phyloP scores from a whole-genome alignment of 92 coral and sea anemone genomes.

The Bergia puertoricense region DNA sequence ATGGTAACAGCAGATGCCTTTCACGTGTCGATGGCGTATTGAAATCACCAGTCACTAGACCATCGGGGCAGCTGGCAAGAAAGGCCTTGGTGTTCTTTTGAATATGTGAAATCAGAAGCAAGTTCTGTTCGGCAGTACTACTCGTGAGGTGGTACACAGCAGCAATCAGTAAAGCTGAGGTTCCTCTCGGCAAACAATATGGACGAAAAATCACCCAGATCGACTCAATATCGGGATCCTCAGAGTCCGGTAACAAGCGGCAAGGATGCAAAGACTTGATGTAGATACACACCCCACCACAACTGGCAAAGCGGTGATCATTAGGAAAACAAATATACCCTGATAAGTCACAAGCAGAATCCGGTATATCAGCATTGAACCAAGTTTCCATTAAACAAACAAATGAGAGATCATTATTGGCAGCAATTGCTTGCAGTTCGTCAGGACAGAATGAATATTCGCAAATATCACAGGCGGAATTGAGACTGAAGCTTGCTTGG shows the following conservation, averaged over 20 bases:
- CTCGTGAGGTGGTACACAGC: conserved; percentile 34
- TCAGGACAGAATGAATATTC: conserved; percentile 29
- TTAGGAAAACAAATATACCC: conserved; percentile 45
- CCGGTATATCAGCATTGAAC: conserved; percentile 48
- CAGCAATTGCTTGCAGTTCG: conserved; percentile 26
- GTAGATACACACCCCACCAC: conserved; percentile 58
- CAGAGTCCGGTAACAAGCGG: conserved; percentile 37
- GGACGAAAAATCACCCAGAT: conserved; percentile 2
- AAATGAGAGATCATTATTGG: conserved; percentile 29
- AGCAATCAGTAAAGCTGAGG: conserved; percentile 27
- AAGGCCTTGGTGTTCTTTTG: conserved; percentile 31
- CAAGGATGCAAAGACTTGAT: conserved; percentile 41
- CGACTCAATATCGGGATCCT: conserved; percentile 34
- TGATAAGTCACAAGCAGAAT: conserved; percentile 18
- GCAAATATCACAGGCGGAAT: conserved; percentile 34
- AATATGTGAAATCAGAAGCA: conserved; percentile 36
- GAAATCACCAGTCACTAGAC: conserved; percentile 25
- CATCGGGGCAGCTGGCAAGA: conserved; percentile 15
- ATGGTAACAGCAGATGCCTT: conserved; percentile 26
- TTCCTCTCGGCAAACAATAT: conserved; percentile 29
- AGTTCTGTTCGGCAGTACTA: conserved; percentile 41
- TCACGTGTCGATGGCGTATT: conserved; percentile 31
- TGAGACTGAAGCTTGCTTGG: conserved; percentile 8
- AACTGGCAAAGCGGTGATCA: conserved; percentile 44
- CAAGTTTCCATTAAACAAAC: conserved; percentile 49